Evolutionary conservation across 2,888 invertebrate genomes (phyloP).

Genomic region (Tipula lateralis): DNA sequence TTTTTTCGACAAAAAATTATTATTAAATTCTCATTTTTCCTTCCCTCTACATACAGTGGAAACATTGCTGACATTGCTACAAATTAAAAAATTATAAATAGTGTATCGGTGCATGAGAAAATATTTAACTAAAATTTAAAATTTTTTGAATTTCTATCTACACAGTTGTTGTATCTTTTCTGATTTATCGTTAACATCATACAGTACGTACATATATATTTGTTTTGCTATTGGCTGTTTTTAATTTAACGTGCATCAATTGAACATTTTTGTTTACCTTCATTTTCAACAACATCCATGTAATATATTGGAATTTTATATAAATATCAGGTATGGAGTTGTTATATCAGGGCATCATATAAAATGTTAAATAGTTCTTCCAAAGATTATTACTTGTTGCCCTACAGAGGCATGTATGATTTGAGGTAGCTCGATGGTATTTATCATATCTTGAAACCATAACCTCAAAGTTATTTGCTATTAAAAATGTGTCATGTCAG

Average conservation of each 20-base stretch:
- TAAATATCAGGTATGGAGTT: not conserved
- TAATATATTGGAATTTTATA: not conserved
- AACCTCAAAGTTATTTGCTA: too few relatives aligned
- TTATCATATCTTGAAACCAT: too few relatives aligned
- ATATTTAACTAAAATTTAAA: not conserved
- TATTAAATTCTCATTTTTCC: not conserved
- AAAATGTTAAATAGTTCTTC: too few relatives aligned
- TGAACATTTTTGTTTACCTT: not conserved
- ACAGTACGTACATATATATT: not conserved
- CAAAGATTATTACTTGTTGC: too few relatives aligned
- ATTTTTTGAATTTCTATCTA: not conserved
- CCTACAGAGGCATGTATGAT: too few relatives aligned
- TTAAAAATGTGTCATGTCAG: too few relatives aligned
- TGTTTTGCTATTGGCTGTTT: not conserved
- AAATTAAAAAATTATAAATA: not conserved
- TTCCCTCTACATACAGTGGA: not conserved
- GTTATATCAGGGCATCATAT: not conserved
- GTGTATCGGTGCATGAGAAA: not conserved
- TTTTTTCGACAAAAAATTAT: not conserved
- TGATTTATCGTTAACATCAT: not conserved
- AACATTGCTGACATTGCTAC: not conserved
- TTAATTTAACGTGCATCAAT: not conserved
- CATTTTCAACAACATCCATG: not conserved
- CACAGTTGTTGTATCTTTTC: not conserved
- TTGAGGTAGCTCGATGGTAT: too few relatives aligned